phyloP scores from a whole-genome alignment of 2,888 invertebrate genomes.

The Drosophila mimica region DNA sequence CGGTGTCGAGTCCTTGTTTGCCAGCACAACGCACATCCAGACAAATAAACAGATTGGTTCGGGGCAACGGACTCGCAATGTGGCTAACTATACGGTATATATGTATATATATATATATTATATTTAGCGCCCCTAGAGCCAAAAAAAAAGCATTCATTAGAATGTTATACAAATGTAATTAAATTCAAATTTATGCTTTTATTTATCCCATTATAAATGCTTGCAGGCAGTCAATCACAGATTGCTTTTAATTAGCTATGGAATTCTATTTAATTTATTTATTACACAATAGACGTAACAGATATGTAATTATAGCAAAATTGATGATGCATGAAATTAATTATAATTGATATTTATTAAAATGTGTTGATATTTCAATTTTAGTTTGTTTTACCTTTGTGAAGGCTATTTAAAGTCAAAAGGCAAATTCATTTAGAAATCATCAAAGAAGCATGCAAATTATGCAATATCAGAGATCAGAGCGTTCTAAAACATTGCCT shows the following conservation, averaged over 20 bases:
- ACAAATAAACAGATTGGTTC: conserved; percentile 30
- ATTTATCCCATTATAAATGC: conserved; percentile 1
- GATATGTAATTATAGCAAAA: neutral
- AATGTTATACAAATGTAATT: conserved; percentile 20
- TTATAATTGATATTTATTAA: conserved; percentile 18
- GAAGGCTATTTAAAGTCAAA: neutral
- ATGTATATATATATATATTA: neutral
- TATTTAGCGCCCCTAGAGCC: neutral
- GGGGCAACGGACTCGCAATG: conserved; percentile 1
- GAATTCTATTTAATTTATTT: neutral
- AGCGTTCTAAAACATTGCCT: conserved; percentile 9
- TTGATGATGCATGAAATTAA: neutral
- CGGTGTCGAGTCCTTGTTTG: conserved; percentile 40
- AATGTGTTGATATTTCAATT: conserved; percentile 3
- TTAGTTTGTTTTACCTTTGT: neutral
- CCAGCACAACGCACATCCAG: conserved; percentile 6
- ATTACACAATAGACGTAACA: neutral
- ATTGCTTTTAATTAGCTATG: conserved; percentile 7
- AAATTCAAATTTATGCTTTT: conserved; percentile 8
- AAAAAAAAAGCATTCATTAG: too few relatives aligned
- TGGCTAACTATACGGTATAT: conserved; percentile 4
- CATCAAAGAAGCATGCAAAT: conserved; percentile 36
- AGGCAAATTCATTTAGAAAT: conserved; percentile 1
- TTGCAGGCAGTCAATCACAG: neutral
- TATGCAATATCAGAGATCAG: conserved; percentile 36